Evolutionary conservation across 2,888 invertebrate species (phyloP), one percentile per base, ranked within the genome.

Genomic region (Deroplatys truncata): DNA sequence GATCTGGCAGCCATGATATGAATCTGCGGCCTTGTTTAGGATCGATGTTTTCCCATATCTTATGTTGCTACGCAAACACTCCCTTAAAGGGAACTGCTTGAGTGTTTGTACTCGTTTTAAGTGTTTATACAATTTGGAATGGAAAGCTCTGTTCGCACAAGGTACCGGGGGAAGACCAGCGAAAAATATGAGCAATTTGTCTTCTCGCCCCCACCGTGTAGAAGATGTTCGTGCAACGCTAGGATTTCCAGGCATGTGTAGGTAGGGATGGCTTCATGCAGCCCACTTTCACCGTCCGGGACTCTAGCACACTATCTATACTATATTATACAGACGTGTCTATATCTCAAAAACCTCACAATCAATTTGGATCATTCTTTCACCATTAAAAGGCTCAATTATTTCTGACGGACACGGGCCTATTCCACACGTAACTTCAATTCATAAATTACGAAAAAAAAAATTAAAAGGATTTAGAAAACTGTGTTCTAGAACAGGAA

Each of bases 181-280:
- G 28, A 85, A 85, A 85, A 85, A 85, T 85, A 85, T 85, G 85
- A 85, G 85, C 85, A 85, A 85, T 85, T 85, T 85, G 28, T 85
- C 85, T 49, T 85, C 20, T 43, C 56, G 9, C 25, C 20, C 56
- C 56, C 56, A 72, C 56, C 56, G 56, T 20, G 56, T 72, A 72
- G 56, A 72, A 72, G 56, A 25, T 72, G 56, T 72, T 72, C 20
- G 20, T 20, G 56, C 56, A 72, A 72, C 56, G 56, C 56, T 72
- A 72, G 56, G 56, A 72, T 72, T 72, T 72, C 7, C 56, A 72
- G 25, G 56, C 56, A 72, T 72, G 56, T 72, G 20, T 20, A 16
- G 56, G 43, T 43, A 20, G 25, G 7, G 20, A 20, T 1, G 8
- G 56, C 20, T 72, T 7, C 56, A 2, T 0, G 20, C 25, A 72